Percentiles rank a stretch among this genome's conserved stretches.
Conservation (phyloP, 2,113 vertebrate genomes). For the Pipa parva region DNA sequence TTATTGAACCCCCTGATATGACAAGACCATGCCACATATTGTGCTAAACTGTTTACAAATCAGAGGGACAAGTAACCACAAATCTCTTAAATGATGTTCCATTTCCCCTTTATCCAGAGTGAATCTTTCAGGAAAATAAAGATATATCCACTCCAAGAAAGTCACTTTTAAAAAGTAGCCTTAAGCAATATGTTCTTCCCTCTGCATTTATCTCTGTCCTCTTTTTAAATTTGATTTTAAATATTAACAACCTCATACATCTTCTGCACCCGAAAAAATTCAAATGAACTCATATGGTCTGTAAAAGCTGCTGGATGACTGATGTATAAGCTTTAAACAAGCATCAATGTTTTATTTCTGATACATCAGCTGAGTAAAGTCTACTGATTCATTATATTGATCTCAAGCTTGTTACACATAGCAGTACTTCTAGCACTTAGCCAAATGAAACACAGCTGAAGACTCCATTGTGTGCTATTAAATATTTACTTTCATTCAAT, state of each 20-base stretch:
- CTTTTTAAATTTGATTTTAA: constrained; percentile 99
- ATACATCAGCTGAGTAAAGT: constrained; percentile 85
- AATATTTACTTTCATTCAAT: constrained; percentile 53
- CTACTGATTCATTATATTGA: constrained; percentile 61
- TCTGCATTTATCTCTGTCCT: constrained; percentile 95
- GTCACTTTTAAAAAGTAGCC: constrained; percentile 57
- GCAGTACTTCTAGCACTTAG: constrained; percentile 47
- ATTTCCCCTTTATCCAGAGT: constrained; percentile 49
- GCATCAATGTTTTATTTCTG: constrained; percentile 99
- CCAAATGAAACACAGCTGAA: constrained; percentile 48
- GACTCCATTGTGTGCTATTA: constrained; percentile 34
- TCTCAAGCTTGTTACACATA: constrained; percentile 47
- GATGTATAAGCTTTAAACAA: constrained; percentile 88
- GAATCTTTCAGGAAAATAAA: constrained; percentile 53
- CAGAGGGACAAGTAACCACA: neutral
- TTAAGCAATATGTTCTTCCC: constrained; percentile 61
- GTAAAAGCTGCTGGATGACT: constrained; percentile 86
- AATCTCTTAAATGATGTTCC: neutral
- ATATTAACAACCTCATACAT: constrained; percentile 99
- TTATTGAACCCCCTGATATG: neutral
- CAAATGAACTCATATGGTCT: constrained; percentile 97
- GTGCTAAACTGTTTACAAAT: neutral
- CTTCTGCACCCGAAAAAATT: constrained; percentile 93
- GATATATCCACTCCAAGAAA: constrained; percentile 42
- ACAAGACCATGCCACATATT: neutral